Conservation (phyloP, 2,113 vertebrate species). For the Daubentonia madagascariensis region DNA sequence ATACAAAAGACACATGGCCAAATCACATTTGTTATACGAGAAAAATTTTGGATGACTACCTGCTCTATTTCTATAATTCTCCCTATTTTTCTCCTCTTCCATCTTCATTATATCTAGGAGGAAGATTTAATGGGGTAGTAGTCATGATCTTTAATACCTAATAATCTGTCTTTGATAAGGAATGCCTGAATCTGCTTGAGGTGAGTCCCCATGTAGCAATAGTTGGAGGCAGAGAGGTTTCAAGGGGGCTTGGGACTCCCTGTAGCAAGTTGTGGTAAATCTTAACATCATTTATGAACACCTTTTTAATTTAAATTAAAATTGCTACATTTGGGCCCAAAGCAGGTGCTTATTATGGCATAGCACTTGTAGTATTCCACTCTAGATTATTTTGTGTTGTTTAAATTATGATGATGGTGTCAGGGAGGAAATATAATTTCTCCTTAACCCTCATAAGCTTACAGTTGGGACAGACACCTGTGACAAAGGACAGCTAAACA, state of each 20-base stretch:
- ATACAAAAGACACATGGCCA: neutral
- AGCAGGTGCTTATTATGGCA: neutral
- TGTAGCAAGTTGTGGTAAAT: neutral
- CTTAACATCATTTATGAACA: neutral
- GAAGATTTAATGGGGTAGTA: neutral
- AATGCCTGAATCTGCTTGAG: neutral
- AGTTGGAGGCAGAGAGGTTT: neutral
- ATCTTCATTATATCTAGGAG: neutral
- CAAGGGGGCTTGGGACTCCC: neutral
- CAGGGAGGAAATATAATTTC: neutral
- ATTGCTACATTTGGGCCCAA: neutral
- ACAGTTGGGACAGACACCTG: neutral
- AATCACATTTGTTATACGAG: neutral
- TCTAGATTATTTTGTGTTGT: neutral
- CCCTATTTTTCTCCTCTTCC: neutral
- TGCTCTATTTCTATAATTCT: neutral
- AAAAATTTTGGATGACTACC: neutral
- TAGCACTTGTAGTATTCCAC: neutral
- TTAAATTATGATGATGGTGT: neutral
- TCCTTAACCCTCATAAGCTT: neutral
- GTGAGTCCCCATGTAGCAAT: neutral
- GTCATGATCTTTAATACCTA: neutral
- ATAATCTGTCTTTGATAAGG: neutral
- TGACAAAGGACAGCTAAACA: neutral
- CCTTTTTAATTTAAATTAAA: neutral